Conservation (phyloP, 2,113 vertebrate genomes). For the Micronisus gabar region DNA sequence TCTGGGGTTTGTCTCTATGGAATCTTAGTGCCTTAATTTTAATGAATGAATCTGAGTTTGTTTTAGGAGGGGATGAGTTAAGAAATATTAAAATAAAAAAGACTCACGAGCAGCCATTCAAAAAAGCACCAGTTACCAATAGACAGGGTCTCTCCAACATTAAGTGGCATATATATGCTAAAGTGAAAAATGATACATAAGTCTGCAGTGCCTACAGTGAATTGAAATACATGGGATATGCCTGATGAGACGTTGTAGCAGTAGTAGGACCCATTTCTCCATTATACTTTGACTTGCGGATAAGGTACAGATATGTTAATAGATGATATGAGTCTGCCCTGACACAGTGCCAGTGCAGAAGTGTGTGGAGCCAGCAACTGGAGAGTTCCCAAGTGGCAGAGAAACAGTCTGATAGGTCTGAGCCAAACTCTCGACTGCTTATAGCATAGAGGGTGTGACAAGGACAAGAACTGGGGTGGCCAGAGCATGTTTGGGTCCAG, state of each 20-base stretch:
- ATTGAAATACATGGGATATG: neutral
- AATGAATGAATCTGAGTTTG: constrained; percentile 63
- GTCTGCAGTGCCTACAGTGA: neutral
- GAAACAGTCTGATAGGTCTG: neutral
- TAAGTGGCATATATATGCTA: neutral
- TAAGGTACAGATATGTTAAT: neutral
- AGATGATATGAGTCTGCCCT: neutral
- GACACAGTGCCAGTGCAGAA: fast-evolving
- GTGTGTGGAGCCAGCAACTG: neutral
- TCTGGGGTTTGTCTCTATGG: constrained; percentile 22
- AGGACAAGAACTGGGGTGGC: neutral
- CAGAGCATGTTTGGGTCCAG: neutral
- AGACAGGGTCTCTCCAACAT: neutral
- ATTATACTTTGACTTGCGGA: neutral
- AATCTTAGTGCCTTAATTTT: constrained; percentile 57
- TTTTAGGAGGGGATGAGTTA: constrained; percentile 54
- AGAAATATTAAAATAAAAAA: constrained; percentile 53
- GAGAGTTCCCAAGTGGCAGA: neutral
- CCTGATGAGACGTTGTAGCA: neutral
- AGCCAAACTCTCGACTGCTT: neutral
- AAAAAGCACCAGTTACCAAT: neutral
- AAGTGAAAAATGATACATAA: constrained; percentile 16
- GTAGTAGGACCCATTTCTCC: neutral
- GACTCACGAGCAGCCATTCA: neutral
- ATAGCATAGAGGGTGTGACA: neutral